These are phyloP conservation scores for Cephus sareptanus DNA, from an alignment of 2,888 invertebrate genomes.

Conservation along the genomic window DNA sequence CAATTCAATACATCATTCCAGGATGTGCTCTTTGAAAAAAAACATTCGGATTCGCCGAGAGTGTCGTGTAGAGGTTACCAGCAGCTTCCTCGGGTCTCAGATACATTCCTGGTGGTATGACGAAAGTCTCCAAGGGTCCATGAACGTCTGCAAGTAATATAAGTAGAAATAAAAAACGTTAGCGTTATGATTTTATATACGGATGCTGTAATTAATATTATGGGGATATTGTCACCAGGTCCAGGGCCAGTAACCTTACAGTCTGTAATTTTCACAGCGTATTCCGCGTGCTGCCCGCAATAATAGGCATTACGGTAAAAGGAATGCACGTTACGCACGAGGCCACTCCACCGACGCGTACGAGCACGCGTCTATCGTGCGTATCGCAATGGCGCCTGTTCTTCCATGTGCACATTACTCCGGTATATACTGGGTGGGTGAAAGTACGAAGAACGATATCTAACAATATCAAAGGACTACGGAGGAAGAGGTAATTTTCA, in stretches of 20 bases:
- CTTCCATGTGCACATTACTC: neutral
- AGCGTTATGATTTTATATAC: neutral
- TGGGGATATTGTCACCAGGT: constrained; percentile 2
- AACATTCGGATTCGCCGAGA: constrained; percentile 91
- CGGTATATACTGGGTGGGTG: constrained; percentile 2
- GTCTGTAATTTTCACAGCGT: neutral
- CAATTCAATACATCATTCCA: constrained; percentile 87
- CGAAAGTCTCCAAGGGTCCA: constrained; percentile 57
- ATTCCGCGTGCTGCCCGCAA: constrained; percentile 37
- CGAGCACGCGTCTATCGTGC: neutral
- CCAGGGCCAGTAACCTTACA: constrained; percentile 20
- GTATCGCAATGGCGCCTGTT: neutral
- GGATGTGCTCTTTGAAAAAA: constrained; percentile 91
- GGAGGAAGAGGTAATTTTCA: neutral
- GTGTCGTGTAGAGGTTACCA: constrained; percentile 85
- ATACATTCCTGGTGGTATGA: constrained; percentile 75
- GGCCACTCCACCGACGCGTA: neutral
- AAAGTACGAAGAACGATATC: neutral
- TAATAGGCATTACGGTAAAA: constrained; percentile 42
- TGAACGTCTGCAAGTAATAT: constrained; percentile 48
- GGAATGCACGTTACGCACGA: constrained; percentile 17
- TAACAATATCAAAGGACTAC: neutral
- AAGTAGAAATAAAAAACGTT: neutral
- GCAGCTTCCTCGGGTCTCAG: constrained; percentile 79
- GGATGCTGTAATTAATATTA: neutral